Evolutionary conservation across 1,140 invertebrate species (phyloP).

Genomic region (Bombus soroeensis): DNA sequence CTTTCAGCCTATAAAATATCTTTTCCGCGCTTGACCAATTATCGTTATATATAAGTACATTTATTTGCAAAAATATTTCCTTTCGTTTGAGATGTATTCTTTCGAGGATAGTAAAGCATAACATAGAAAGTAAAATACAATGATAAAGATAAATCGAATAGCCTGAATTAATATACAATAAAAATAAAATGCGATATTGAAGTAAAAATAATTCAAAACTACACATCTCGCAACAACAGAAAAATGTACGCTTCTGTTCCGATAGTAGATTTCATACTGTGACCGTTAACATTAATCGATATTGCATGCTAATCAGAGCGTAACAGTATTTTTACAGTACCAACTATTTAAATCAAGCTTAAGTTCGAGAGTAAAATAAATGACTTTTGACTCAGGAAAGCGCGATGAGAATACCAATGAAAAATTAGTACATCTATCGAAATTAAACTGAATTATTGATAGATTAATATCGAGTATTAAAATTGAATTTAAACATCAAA

Average conservation of each 20-base stretch:
- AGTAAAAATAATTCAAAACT: not conserved
- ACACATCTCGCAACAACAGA: not conserved
- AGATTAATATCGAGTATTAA: not conserved
- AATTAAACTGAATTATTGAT: not conserved
- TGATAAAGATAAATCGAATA: not conserved
- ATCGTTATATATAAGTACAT: too few relatives aligned
- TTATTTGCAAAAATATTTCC: not conserved
- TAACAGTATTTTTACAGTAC: not conserved
- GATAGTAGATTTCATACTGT: not conserved
- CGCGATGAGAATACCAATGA: not conserved
- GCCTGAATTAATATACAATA: not conserved
- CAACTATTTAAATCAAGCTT: not conserved
- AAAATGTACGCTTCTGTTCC: not conserved
- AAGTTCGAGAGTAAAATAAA: not conserved
- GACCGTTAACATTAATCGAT: constrained; percentile 24
- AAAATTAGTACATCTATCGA: not conserved
- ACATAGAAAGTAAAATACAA: not conserved
- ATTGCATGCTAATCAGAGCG: constrained; percentile 24
- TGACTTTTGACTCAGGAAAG: not conserved
- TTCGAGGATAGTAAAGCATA: not conserved
- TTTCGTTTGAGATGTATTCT: not conserved
- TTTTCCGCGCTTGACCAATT: too few relatives aligned
- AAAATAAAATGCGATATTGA: not conserved
- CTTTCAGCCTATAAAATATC: too few relatives aligned
- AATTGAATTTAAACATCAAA: not conserved